Evolutionary conservation across 2,113 vertebrate genomes (phyloP).

Genomic region (Peromyscus californicus): DNA sequence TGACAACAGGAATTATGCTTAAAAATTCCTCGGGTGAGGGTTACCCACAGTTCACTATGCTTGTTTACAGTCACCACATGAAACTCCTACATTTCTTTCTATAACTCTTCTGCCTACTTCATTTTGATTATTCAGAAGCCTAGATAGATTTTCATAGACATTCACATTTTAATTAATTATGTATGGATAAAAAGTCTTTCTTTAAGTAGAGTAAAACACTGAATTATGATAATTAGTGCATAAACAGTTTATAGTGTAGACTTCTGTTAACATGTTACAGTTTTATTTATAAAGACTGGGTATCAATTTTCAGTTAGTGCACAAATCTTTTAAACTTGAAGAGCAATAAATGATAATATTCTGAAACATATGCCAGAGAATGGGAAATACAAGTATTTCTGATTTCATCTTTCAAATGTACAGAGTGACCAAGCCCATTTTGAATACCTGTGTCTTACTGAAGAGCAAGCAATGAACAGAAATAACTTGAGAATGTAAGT

Average conservation of each 20-base stretch:
- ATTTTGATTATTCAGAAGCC: background rate
- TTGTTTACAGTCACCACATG: background rate
- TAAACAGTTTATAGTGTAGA: conserved; percentile 41
- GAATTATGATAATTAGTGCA: conserved; percentile 32
- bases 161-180: background rate
- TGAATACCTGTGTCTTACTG: conserved; percentile 10
- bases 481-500: background rate
- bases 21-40: background rate
- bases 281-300: conserved; percentile 40
- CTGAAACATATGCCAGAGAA: background rate
- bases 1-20: background rate
- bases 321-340: background rate
- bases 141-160: background rate
- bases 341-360: background rate
- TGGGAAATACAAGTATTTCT: background rate
- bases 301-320: background rate
- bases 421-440: background rate
- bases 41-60: background rate
- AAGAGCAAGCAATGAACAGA: background rate
- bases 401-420: background rate
- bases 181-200: background rate
- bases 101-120: background rate
- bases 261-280: background rate
- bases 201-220: background rate
- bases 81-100: background rate